phyloP scores from a whole-genome alignment of 2,888 invertebrate species.

The Tinea trinotella region DNA sequence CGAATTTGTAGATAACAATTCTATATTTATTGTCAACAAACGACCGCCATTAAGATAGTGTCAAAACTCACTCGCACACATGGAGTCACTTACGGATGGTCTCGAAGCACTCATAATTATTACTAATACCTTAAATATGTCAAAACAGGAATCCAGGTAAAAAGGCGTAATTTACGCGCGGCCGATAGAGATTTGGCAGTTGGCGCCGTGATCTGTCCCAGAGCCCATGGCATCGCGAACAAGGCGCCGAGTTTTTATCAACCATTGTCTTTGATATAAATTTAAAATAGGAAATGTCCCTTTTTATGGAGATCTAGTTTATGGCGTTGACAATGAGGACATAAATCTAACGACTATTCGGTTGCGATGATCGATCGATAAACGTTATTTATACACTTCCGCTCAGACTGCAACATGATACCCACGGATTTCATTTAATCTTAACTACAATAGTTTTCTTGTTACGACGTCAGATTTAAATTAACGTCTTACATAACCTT shows the following conservation, averaged over 20 bases:
- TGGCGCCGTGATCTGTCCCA: constrained; percentile 51
- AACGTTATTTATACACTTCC: constrained; percentile 71
- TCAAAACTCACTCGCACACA: constrained; percentile 64
- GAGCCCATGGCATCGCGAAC: constrained; percentile 37
- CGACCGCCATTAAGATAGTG: constrained; percentile 72
- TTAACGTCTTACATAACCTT: not conserved
- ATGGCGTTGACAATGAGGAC: constrained; percentile 68
- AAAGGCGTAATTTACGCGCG: constrained; percentile 72
- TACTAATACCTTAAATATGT: constrained; percentile 73
- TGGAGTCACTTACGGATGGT: constrained; percentile 50
- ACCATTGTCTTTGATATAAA: constrained; percentile 72
- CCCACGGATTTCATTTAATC: constrained; percentile 1
- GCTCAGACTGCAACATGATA: constrained; percentile 28
- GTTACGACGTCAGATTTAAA: not conserved
- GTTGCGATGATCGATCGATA: constrained; percentile 68
- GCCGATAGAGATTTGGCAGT: constrained; percentile 71
- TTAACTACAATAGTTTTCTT: not conserved
- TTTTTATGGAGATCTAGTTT: constrained; percentile 73
- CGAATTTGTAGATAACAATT: constrained; percentile 43
- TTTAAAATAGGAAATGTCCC: constrained; percentile 71
- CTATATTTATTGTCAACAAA: constrained; percentile 70
- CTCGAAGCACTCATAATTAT: constrained; percentile 69
- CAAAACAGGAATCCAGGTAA: constrained; percentile 74
- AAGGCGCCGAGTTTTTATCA: constrained; percentile 69
- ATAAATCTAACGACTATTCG: constrained; percentile 64